These are phyloP conservation scores for Eptatretus burgeri DNA, from an alignment of 2,113 vertebrate species.

Conservation along the genomic window DNA sequence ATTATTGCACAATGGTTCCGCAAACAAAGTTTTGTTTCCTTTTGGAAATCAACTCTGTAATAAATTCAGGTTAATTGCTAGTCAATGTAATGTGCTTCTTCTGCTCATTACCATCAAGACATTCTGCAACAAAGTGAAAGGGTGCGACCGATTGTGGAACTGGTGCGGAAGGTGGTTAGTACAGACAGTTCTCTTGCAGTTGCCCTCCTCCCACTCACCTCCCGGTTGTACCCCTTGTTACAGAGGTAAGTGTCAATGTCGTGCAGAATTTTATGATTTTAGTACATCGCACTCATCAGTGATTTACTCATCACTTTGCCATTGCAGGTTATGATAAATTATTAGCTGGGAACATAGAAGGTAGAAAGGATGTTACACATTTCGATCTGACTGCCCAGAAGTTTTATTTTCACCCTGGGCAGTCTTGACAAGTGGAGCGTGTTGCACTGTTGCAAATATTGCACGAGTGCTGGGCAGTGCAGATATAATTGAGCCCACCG, in stretches of 20 bases:
- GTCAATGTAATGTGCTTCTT: background rate
- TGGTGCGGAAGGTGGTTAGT: slow-evolving; percentile 77
- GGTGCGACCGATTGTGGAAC: slow-evolving; percentile 70
- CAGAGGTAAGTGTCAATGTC: slow-evolving; percentile 30
- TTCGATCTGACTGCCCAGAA: too few relatives aligned
- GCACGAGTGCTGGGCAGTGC: too few relatives aligned
- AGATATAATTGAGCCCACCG: too few relatives aligned
- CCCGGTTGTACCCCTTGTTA: slow-evolving; percentile 80
- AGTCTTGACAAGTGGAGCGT: too few relatives aligned
- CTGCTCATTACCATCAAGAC: slow-evolving; percentile 20
- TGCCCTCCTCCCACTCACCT: slow-evolving; percentile 67
- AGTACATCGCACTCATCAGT: too few relatives aligned
- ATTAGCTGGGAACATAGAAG: too few relatives aligned
- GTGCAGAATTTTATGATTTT: too few relatives aligned
- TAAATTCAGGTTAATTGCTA: background rate
- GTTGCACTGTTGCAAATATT: too few relatives aligned
- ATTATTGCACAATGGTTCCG: background rate
- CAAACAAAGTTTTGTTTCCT: background rate
- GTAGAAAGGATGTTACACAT: too few relatives aligned
- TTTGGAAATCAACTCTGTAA: background rate
- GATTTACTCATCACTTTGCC: too few relatives aligned
- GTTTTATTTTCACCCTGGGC: too few relatives aligned
- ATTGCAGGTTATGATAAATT: too few relatives aligned
- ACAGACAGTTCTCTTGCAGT: slow-evolving; percentile 68
- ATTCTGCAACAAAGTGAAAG: slow-evolving; percentile 61